Conservation (phyloP, 2,113 vertebrate species). For the Climacteris rufus region DNA sequence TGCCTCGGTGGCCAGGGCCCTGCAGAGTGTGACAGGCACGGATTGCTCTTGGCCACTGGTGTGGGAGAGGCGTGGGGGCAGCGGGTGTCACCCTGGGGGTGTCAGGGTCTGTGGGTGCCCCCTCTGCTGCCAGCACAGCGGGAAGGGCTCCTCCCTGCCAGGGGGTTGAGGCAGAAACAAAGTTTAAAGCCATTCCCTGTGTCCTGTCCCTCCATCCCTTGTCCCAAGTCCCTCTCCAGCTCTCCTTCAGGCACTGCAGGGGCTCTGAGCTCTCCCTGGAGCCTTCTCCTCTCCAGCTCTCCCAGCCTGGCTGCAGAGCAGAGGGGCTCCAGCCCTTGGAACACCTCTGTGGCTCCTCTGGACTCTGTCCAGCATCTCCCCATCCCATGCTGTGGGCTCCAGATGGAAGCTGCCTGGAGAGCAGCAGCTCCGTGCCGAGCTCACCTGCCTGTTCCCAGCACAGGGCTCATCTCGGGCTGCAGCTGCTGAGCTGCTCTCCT, state of each 20-base stretch:
- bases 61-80: not conserved
- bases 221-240: not conserved
- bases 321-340: not conserved
- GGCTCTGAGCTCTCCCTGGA: not conserved
- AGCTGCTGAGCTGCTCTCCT: not conserved
- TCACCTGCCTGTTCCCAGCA: not conserved
- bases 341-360: not conserved
- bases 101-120: fast-evolving
- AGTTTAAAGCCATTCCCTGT: not conserved
- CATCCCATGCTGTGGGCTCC: fast-evolving
- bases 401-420: not conserved
- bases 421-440: not conserved
- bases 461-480: not conserved
- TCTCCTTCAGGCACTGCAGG: too few species aligned
- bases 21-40: not conserved
- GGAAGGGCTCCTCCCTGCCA: not conserved
- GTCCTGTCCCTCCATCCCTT: not conserved
- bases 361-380: not conserved
- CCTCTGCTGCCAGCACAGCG: not conserved
- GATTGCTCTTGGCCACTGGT: not conserved
- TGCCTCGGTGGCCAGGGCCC: not conserved
- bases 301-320: not conserved
- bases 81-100: fast-evolving
- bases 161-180: not conserved
- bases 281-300: not conserved